Evolutionary conservation across 2,888 invertebrate species (phyloP), one percentile per base, ranked within the genome.

Genomic region (Drosophila picticornis): DNA sequence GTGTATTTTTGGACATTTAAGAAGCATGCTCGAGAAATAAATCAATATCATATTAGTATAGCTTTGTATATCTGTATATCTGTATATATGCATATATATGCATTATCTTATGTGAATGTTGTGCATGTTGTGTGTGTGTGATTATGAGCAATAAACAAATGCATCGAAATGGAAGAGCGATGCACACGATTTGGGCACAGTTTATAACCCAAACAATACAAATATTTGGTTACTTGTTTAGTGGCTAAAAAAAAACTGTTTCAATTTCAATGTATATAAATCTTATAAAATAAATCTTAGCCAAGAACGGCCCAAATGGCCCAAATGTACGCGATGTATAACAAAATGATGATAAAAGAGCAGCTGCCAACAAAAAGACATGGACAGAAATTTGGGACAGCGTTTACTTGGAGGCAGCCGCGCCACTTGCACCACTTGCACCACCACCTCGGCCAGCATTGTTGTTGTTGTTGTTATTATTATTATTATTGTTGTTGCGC

Each of bases 181-280:
- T 67, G 79, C 79, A 61, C 27, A 43, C 46, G 25, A 51, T 29
- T 46, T 52, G 52, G 25, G n/a, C 36, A 31, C 25, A 48, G 25
- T 36, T 19, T 9, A 19, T 25, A 32, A 25, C 34, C 34, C 51
- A 53, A 52, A 27, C 31, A 40, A 50, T 56, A 51, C 6, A 52
- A 56, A 58, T 80, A 69, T 80, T 80, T 80, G 83, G 79, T 79
- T 83, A 72, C 43, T 80, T 81, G 29, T 65, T 72, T 66, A 78
- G 88, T 70, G 51, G 53, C 69, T 71, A 77, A 70, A 72, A 67
- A 74, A 81, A 81, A 62, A 53, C 51, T 52, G 22, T 46, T 46
- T 22, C 46, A 46, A 46, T 46, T 46, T 22, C 22, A 22, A 25
- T 38, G 31, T 62, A 52, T 62, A 38, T 55, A 85, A 77, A 58